These are phyloP conservation scores for Elgonia sp. DNA, from an alignment of 2,888 invertebrate species.

Conservation along the genomic window DNA sequence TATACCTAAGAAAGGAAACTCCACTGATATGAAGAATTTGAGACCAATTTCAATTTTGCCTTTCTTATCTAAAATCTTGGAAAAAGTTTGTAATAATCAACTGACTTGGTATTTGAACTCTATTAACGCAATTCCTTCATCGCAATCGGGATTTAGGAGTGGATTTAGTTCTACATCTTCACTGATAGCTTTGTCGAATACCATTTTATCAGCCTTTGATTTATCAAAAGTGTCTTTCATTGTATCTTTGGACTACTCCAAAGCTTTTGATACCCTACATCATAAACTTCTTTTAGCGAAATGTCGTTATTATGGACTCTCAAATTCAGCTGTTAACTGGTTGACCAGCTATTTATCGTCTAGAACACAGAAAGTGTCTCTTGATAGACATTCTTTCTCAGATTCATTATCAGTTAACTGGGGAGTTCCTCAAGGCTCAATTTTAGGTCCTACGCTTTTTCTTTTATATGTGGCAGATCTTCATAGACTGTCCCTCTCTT, in stretches of 20 bases:
- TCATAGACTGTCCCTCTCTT: neutral
- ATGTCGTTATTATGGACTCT: constrained; percentile 22
- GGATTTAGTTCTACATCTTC: constrained; percentile 18
- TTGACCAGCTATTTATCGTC: neutral
- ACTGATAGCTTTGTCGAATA: neutral
- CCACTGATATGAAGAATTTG: neutral
- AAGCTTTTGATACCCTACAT: neutral
- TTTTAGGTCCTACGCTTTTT: constrained; percentile 16
- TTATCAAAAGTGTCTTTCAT: constrained; percentile 1
- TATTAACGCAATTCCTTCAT: constrained; percentile 15
- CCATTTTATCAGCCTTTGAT: neutral
- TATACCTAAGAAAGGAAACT: constrained; percentile 4
- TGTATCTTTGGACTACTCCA: constrained; percentile 25
- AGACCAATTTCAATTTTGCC: constrained; percentile 3
- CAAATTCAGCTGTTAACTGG: neutral
- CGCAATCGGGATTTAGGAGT: constrained; percentile 20
- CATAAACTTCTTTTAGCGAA: constrained; percentile 9
- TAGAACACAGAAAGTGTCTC: neutral
- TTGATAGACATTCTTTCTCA: neutral
- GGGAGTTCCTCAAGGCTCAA: too few relatives aligned
- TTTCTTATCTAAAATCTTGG: constrained; percentile 2
- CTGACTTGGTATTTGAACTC: neutral
- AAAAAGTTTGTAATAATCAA: constrained; percentile 16
- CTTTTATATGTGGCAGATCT: constrained; percentile 12
- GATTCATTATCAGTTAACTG: neutral